Conservation (phyloP, 2,797 vertebrate genomes). For the Tangara arthus region DNA sequence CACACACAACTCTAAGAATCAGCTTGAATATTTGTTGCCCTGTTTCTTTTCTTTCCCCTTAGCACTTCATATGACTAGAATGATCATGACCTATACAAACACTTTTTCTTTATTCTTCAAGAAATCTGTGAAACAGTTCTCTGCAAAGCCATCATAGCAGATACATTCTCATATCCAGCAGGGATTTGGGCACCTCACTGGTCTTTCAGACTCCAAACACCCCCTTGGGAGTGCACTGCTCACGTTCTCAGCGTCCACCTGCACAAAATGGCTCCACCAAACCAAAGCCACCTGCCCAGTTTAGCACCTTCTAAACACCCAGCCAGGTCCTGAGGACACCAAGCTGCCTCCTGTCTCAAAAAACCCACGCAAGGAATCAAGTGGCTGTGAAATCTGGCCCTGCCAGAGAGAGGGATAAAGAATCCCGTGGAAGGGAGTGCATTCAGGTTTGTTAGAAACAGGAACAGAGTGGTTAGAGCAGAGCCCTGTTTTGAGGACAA, state of each 20-base stretch:
- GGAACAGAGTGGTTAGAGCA: fast-evolving
- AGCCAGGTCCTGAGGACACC: fast-evolving
- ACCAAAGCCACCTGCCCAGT: background rate
- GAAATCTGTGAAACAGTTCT: background rate
- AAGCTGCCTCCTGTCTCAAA: background rate
- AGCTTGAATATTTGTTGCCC: background rate
- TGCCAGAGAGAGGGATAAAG: background rate
- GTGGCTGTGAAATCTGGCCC: background rate
- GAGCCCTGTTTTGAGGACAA: background rate
- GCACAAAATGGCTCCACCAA: background rate
- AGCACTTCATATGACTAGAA: background rate
- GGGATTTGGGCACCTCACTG: background rate
- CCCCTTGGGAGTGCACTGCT: background rate
- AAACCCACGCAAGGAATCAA: background rate
- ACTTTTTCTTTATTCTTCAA: background rate
- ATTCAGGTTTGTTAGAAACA: background rate
- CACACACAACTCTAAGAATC: background rate
- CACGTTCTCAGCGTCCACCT: background rate
- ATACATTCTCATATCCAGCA: background rate
- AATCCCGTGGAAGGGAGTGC: background rate
- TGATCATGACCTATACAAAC: background rate
- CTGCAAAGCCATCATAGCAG: background rate
- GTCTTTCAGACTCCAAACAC: background rate
- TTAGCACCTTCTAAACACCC: background rate
- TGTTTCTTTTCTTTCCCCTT: background rate